phyloP scores from a whole-genome alignment of 2,888 invertebrate species.

The Ormyrus rosae region DNA sequence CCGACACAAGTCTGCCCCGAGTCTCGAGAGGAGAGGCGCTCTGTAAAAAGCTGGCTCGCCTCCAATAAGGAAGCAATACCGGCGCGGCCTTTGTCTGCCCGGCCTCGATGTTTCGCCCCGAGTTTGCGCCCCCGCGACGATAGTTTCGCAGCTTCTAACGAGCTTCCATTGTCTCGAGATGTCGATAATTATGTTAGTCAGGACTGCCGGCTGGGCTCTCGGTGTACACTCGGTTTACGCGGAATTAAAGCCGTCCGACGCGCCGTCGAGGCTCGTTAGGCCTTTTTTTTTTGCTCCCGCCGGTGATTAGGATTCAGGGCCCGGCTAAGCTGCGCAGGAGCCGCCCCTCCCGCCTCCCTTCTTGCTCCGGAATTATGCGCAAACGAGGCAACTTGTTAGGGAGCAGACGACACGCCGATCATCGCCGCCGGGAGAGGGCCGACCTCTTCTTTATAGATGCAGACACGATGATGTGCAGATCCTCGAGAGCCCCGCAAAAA shows the following conservation, averaged over 20 bases:
- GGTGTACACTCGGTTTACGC: conserved; percentile 14
- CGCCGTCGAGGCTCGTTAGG: conserved; percentile 1
- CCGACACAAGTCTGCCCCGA: not conserved
- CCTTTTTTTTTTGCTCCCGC: not conserved
- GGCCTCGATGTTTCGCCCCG: conserved; percentile 19
- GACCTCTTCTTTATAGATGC: no score
- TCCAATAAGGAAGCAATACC: conserved; percentile 52
- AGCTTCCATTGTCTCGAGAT: conserved; percentile 69
- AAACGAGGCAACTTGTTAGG: conserved; percentile 57
- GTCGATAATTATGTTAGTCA: conserved; percentile 70
- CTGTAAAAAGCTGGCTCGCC: conserved; percentile 44
- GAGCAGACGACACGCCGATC: conserved; percentile 14
- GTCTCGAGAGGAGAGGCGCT: conserved; percentile 2
- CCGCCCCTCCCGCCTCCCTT: not conserved
- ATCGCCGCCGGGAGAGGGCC: not conserved
- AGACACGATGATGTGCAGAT: no score
- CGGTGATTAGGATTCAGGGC: conserved; percentile 39
- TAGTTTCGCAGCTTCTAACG: conserved; percentile 65
- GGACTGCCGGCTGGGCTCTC: conserved; percentile 5
- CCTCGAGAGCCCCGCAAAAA: no score
- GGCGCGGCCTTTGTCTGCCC: conserved; percentile 30
- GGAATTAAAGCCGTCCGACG: conserved; percentile 1
- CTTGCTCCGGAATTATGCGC: conserved; percentile 55
- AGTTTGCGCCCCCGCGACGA: conserved; percentile 41
- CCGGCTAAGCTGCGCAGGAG: not conserved